These are phyloP conservation scores for Rotaria sp. DNA, from an alignment of 2,888 invertebrate genomes.

Conservation along the genomic window DNA sequence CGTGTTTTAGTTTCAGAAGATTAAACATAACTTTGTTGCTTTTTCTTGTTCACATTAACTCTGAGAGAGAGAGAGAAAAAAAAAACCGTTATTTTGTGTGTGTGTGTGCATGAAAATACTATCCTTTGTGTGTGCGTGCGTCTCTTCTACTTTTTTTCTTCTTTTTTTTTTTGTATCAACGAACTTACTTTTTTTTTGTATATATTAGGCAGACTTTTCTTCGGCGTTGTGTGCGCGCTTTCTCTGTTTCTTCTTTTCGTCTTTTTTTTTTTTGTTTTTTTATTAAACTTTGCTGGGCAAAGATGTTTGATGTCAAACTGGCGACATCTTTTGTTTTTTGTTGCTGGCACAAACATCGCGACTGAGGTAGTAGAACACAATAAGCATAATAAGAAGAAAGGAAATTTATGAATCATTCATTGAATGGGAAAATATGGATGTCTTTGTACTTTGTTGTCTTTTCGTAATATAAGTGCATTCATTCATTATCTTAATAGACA, in stretches of 20 bases:
- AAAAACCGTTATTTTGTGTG: not conserved
- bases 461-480: not conserved
- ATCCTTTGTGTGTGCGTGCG: not conserved
- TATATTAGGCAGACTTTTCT: not conserved
- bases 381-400: not conserved
- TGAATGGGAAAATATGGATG: not conserved
- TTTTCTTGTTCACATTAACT: not conserved
- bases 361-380: conserved; percentile 11
- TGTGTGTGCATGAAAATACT: not conserved
- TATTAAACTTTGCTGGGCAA: conserved; percentile 17
- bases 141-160: not conserved
- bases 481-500: not conserved
- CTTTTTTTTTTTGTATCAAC: not conserved
- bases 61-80: not conserved
- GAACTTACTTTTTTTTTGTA: not conserved
- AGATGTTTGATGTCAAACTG: conserved; percentile 3
- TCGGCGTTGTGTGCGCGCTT: not conserved
- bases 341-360: not conserved
- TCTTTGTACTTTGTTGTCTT: conserved; percentile 9
- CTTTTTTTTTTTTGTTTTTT: not conserved
- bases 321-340: conserved; percentile 14
- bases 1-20: not conserved
- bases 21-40: not conserved
- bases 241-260: not conserved
- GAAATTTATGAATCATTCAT: not conserved